Evolutionary conservation across 92 coral and sea anemone genomes (phyloP), one percentile per base, ranked within the genome.

Genomic region (Pocillopora grandis): DNA sequence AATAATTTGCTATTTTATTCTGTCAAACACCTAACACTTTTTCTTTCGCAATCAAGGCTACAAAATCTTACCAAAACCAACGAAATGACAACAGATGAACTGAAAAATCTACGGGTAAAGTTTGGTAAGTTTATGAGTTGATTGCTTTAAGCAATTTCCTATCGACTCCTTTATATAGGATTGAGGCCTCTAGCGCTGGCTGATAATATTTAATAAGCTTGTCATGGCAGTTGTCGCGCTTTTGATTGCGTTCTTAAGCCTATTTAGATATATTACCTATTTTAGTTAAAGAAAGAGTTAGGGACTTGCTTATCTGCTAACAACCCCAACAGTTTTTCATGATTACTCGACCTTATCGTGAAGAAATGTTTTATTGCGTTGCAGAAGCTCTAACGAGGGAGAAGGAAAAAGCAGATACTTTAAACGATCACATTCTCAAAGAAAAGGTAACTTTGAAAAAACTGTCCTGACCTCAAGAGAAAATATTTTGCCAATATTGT

Each of bases 371-470:
- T 68, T 35, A 33, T 12, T 13, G 33, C 42, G 36, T 75, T 49
- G 66, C 56, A 67, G 91, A 87, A 59, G 84, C 84, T 77, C 81
- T 59, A 64, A 80, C 70, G 66, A 16, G 80, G 77, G 91, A 80
- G 75, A 81, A 85, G 63, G 89, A 76, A 19, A 81, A 85, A 58
- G 92, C 62, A 61, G 71, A 81, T 58, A 69, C 73, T 13, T 76
- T 89, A 71, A 78, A 85, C 78, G 62, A 64, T 57, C 71, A 80
- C 37, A 70, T 81, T 60, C 79, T 76, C 15, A 81, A 83, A 73
- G 86, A 83, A 63, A 83, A 83, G 86, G 86, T 75, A 75, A 18
- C 42, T 19, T 19, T 19, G 6, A 31, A 13, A n/a, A 57, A 36
- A 27, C 15, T 49, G 52, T 79, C 55, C 10, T 9, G 57, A 79